Evolutionary conservation across 2,113 vertebrate genomes (phyloP).

Genomic region (Erythrolamprus reginae): DNA sequence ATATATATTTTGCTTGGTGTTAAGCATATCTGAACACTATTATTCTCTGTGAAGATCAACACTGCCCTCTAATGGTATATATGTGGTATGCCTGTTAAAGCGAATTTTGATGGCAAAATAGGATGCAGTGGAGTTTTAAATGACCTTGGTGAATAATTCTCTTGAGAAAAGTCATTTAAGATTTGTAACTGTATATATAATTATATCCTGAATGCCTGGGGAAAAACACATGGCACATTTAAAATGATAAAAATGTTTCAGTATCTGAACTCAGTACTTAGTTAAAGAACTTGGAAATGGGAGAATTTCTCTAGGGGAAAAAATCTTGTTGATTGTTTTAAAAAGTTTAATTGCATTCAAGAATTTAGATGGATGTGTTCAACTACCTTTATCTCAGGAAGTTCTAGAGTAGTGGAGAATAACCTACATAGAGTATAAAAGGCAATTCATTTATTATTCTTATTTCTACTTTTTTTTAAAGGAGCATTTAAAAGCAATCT

Average conservation of each 20-base stretch:
- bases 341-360: not conserved
- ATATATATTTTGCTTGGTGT: not conserved
- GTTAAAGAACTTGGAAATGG: not conserved
- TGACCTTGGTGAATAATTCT: not conserved
- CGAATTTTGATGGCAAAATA: not conserved
- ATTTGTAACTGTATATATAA: not conserved
- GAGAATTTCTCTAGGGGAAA: no score
- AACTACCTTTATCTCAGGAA: not conserved
- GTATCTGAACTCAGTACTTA: not conserved
- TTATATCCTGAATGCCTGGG: not conserved
- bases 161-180: not conserved
- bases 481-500: not conserved
- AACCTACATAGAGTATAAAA: not conserved
- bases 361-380: not conserved
- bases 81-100: not conserved
- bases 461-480: not conserved
- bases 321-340: not conserved
- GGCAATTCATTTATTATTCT: not conserved
- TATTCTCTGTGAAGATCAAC: constrained; percentile 26
- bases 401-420: not conserved
- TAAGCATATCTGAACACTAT: not conserved
- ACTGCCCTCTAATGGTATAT: constrained; percentile 55
- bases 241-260: not conserved
- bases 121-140: not conserved
- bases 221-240: not conserved